A percentile compares a stretch with the other conserved stretches of the same genome.
phyloP scores from a whole-genome alignment of 2,113 vertebrate species.

The Pelecanoides urinatrix region DNA sequence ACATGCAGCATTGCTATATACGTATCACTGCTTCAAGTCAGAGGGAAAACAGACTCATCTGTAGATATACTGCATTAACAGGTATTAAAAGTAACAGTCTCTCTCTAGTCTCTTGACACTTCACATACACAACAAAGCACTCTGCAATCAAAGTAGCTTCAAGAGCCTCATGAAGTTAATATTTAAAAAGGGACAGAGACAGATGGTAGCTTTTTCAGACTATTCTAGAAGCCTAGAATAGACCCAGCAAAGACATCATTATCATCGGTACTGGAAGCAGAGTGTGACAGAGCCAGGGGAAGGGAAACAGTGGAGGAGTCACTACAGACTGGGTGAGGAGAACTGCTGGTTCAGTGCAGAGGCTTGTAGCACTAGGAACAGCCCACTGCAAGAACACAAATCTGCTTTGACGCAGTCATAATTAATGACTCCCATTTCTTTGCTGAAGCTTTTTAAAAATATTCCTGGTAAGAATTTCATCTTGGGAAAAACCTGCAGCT shows the following conservation, averaged over 20 bases:
- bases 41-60: neutral
- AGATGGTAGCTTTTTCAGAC: slow-evolving; percentile 6
- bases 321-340: neutral
- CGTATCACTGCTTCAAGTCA: neutral
- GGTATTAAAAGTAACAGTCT: neutral
- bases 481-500: neutral
- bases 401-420: neutral
- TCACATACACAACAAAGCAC: neutral
- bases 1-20: neutral
- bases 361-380: neutral
- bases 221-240: slow-evolving; percentile 17
- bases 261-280: neutral
- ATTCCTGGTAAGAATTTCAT: neutral
- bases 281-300: neutral
- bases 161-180: slow-evolving; percentile 23
- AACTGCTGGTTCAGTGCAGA: neutral
- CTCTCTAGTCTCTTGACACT: neutral
- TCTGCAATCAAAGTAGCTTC: neutral
- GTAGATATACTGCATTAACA: neutral
- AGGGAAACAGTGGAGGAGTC: slow-evolving; percentile 6
- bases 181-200: slow-evolving; percentile 20
- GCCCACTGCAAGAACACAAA: neutral
- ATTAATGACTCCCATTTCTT: neutral
- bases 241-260: neutral
- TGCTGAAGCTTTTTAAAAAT: neutral